A percentile compares a stretch with the other conserved stretches of the same genome.
phyloP scores from a whole-genome alignment of 2,113 vertebrate genomes.

The Naja naja region DNA sequence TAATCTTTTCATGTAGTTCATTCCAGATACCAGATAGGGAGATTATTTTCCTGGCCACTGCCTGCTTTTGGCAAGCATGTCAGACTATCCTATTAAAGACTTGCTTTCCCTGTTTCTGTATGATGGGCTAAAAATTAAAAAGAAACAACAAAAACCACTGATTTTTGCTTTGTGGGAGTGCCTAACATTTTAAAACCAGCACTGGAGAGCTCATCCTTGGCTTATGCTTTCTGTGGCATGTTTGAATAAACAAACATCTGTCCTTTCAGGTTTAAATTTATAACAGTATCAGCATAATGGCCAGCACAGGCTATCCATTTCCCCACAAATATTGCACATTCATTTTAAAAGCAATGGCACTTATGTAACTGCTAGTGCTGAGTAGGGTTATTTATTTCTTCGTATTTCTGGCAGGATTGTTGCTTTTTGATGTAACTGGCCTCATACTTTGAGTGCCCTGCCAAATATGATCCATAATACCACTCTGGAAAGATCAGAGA shows the following conservation, averaged over 20 bases:
- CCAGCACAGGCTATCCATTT: neutral
- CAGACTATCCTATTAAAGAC: neutral
- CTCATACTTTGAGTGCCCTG: neutral
- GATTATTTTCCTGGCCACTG: neutral
- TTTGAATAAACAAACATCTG: neutral
- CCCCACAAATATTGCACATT: neutral
- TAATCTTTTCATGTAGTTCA: neutral
- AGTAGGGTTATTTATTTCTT: neutral
- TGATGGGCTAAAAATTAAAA: conserved; percentile 1
- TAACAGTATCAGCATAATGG: neutral
- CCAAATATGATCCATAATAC: neutral
- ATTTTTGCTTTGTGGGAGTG: neutral
- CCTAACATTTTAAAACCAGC: neutral
- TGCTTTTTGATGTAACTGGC: neutral
- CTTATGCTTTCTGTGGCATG: neutral
- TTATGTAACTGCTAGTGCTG: neutral
- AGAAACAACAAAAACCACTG: neutral
- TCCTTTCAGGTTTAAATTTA: neutral
- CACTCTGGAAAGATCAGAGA: neutral
- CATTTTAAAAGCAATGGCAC: neutral
- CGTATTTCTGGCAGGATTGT: neutral
- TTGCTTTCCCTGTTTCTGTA: neutral
- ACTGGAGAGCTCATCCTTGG: neutral
- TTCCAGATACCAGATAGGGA: neutral
- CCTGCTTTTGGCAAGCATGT: neutral